These are phyloP conservation scores for Drosophila sechellia DNA, from an alignment of 1,140 invertebrate genomes.

Conservation along the genomic window DNA sequence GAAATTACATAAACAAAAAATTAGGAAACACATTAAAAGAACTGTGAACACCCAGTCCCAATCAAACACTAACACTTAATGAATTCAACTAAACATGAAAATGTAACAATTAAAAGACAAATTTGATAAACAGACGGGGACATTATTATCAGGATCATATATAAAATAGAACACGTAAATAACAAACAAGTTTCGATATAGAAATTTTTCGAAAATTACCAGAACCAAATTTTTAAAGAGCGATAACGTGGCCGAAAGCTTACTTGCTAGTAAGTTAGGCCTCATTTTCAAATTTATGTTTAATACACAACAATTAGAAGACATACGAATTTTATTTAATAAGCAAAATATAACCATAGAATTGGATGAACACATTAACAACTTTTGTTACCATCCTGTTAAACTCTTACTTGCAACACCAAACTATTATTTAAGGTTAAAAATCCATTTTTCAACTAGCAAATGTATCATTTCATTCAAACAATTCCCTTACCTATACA, in stretches of 20 bases:
- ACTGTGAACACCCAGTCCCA: not conserved
- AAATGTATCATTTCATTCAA: conserved; percentile 10
- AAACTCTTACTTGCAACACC: conserved; percentile 4
- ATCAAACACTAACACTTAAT: conserved; percentile 7
- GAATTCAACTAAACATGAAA: not conserved
- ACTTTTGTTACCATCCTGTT: not conserved
- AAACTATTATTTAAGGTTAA: conserved; percentile 22
- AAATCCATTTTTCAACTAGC: conserved; percentile 12
- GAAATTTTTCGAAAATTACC: too few species aligned
- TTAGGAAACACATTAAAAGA: not conserved
- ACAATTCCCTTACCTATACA: conserved; percentile 1
- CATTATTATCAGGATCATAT: too few species aligned
- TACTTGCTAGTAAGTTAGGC: not conserved
- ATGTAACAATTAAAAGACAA: not conserved
- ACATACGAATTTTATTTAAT: conserved; percentile 5
- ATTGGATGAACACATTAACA: not conserved
- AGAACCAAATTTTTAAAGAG: conserved; percentile 18
- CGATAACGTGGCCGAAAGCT: not conserved
- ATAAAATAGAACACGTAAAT: too few species aligned
- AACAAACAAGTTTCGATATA: too few species aligned
- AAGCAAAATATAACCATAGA: conserved; percentile 1
- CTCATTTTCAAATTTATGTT: not conserved
- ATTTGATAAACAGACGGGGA: not conserved
- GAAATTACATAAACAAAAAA: conserved; percentile 1
- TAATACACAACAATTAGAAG: conserved; percentile 10